Percentiles rank a stretch among this genome's conserved stretches.
phyloP scores from a whole-genome alignment of 2,113 vertebrate genomes.

The Chlorodrepanis virens region DNA sequence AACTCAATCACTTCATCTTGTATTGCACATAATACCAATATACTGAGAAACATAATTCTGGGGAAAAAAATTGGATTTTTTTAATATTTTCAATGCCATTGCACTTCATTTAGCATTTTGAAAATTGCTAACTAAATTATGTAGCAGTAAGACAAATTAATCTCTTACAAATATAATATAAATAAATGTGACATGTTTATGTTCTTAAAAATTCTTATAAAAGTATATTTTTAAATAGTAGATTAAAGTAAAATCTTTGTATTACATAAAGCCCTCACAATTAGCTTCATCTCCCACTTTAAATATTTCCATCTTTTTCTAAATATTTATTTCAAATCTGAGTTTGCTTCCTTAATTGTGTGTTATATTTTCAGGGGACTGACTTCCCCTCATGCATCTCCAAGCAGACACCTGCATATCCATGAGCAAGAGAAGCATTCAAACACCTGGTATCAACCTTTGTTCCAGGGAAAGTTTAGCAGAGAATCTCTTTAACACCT shows the following conservation, averaged over 20 bases:
- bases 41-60: background rate
- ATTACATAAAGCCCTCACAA: background rate
- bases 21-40: slow-evolving; percentile 19
- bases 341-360: background rate
- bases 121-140: slow-evolving; percentile 43
- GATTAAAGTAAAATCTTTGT: background rate
- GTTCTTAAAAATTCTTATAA: background rate
- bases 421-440: background rate
- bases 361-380: background rate
- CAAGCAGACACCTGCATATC: background rate
- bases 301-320: background rate
- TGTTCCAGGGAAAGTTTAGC: background rate
- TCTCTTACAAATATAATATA: slow-evolving; percentile 18
- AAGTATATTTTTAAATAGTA: slow-evolving; percentile 11
- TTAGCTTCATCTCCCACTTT: background rate
- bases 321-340: background rate
- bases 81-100: slow-evolving; percentile 52
- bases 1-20: slow-evolving; percentile 26
- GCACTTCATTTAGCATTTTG: slow-evolving; percentile 48
- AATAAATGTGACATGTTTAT: background rate
- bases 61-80: background rate
- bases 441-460: accelerated
- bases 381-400: background rate
- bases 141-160: slow-evolving; percentile 40
- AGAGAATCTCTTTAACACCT: background rate